Base-by-base conservation (phyloP, 2,113 vertebrate genomes). In the Mastomys natalensis region DNA sequence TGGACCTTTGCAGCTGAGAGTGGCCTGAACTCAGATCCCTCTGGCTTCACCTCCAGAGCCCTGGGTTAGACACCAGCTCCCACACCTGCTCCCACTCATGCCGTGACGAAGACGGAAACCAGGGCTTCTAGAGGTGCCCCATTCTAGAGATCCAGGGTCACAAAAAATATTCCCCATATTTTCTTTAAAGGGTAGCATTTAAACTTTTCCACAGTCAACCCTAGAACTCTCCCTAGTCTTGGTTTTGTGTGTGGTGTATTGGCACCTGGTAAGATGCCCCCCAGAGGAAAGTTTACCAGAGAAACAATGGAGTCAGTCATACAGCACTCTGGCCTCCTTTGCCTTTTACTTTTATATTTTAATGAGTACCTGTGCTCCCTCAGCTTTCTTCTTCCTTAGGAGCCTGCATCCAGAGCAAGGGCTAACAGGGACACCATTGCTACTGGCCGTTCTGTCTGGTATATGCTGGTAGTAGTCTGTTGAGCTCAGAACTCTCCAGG, bases 151-250 rank as follows among this genome's bases (percentile, higher is more conserved):
- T 24, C 34, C 51, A 55, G 34, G 51, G 51, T 55, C 19, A 58
- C 53, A 81, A 53, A 55, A 55, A 81, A n/a, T n/a, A 81, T 6
- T 55, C 51, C n/a, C 43, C 17, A 5, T 84, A 29, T 90, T 82
- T 93, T 81, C 60, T 85, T 89, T 90, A 43, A 87, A 62, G 62
- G 17, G 37, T 84, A 22, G 81, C 90, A 78, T 43, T 94, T 89
- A 70, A 72, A 43, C 40, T 4, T 86, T 82, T 78, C 93, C 29
- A 84, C 55, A 55, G 8, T 91, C 60, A 91, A 76, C 78, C 58
- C 48, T 85, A 58, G 80, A 19, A 37, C 24, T 72, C 53, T 60
- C 40, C 8, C 0, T 77, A n/a, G 53, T n/a, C 8, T 80, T 84
- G 81, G 45, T 68, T 87, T 78, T 80, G 29, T 70, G 11, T 90